Percentiles rank a stretch among this genome's conserved stretches.
Conservation (phyloP, 2,113 vertebrate genomes). For the Amazona guildingii region DNA sequence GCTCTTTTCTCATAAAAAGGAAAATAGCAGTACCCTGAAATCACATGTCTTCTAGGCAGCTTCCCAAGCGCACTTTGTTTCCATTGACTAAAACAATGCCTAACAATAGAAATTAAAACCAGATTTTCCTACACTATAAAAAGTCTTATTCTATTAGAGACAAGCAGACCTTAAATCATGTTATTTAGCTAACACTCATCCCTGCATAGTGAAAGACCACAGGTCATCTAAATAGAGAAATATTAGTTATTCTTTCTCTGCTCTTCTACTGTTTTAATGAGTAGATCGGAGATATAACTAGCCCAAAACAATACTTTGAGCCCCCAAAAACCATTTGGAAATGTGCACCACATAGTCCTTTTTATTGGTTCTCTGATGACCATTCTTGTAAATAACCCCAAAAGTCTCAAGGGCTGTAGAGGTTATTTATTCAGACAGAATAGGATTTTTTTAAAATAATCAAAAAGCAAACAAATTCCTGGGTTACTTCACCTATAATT, state of each 20-base stretch:
- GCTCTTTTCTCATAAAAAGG: constrained; percentile 36
- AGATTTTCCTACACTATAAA: background rate
- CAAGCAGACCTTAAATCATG: background rate
- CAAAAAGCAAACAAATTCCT: background rate
- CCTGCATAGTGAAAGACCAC: background rate
- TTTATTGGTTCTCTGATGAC: background rate
- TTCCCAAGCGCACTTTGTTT: constrained; percentile 30
- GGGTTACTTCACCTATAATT: background rate
- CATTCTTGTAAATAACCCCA: background rate
- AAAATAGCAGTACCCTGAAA: background rate
- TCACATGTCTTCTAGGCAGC: constrained; percentile 17
- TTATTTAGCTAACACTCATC: background rate
- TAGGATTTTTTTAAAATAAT: background rate
- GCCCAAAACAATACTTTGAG: background rate
- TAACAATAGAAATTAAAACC: constrained; percentile 23
- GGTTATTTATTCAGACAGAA: background rate
- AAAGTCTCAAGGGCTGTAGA: background rate
- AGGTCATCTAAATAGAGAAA: background rate
- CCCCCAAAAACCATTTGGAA: background rate
- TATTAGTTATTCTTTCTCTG: background rate
- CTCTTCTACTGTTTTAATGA: background rate
- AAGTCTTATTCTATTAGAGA: background rate
- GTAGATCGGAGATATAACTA: background rate
- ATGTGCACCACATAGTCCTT: background rate
- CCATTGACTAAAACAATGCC: constrained; percentile 7